Percentiles rank a stretch among this genome's conserved stretches.
These are phyloP conservation scores for Molanna angustata DNA, from an alignment of 2,888 invertebrate species.

Conservation along the genomic window DNA sequence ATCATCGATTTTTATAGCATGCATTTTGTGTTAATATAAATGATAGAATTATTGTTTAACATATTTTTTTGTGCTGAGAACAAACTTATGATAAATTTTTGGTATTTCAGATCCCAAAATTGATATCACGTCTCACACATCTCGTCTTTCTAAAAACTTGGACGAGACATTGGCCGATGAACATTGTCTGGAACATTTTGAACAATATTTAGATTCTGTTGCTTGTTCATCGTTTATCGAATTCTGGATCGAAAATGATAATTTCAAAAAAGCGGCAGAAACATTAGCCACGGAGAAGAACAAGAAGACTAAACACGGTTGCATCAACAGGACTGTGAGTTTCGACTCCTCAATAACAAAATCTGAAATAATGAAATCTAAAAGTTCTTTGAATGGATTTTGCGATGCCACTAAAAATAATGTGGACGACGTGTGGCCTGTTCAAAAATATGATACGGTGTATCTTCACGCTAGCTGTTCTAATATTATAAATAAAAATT, in stretches of 20 bases:
- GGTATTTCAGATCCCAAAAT: constrained; percentile 41
- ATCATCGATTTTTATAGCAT: too few relatives aligned
- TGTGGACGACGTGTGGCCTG: neutral
- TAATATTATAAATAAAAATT: constrained; percentile 13
- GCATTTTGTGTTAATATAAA: too few relatives aligned
- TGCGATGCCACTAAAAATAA: neutral
- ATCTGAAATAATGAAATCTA: constrained; percentile 10
- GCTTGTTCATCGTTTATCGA: constrained; percentile 64
- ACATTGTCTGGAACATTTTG: constrained; percentile 77
- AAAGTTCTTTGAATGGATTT: constrained; percentile 10
- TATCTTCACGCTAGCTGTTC: constrained; percentile 23
- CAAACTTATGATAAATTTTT: constrained; percentile 11
- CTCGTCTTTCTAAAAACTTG: constrained; percentile 71
- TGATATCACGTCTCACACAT: constrained; percentile 50
- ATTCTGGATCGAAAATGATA: constrained; percentile 75
- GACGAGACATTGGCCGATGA: constrained; percentile 74
- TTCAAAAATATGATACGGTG: constrained; percentile 1
- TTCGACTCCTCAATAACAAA: constrained; percentile 22
- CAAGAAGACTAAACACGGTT: constrained; percentile 11
- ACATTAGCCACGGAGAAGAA: constrained; percentile 18
- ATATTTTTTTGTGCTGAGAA: neutral
- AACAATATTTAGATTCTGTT: constrained; percentile 81
- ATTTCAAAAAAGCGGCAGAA: constrained; percentile 53
- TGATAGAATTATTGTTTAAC: too few relatives aligned
- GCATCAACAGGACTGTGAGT: constrained; percentile 21